Percentiles rank a stretch among this genome's conserved stretches.
Conservation (phyloP, 2,888 invertebrate species). For the Pseudoips prasinana region DNA sequence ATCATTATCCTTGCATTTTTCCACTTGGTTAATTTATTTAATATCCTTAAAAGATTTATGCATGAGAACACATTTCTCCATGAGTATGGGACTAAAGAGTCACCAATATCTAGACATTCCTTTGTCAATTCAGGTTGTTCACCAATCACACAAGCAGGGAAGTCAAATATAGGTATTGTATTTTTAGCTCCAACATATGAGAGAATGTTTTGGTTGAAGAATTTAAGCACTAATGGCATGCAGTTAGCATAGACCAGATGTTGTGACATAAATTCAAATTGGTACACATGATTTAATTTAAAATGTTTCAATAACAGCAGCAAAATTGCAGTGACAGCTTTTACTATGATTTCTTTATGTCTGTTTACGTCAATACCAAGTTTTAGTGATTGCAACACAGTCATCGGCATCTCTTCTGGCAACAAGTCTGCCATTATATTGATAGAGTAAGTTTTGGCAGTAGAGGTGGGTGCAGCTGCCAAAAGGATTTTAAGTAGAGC, state of each 20-base stretch:
- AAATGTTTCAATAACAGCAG: slow-evolving; percentile 97
- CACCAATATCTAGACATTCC: slow-evolving; percentile 93
- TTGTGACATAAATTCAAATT: slow-evolving; percentile 99
- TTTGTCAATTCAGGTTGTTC: slow-evolving; percentile 96
- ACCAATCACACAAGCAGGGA: slow-evolving; percentile 97
- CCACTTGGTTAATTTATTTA: slow-evolving; percentile 99
- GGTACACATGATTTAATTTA: slow-evolving; percentile 97
- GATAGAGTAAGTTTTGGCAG: slow-evolving; percentile 97
- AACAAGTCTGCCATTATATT: slow-evolving; percentile 99
- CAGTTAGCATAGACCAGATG: slow-evolving; percentile 99
- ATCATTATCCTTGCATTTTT: slow-evolving; percentile 99
- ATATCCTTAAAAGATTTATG: slow-evolving; percentile 96
- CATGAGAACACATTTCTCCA: slow-evolving; percentile 99
- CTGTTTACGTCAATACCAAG: slow-evolving; percentile 98
- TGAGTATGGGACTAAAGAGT: slow-evolving; percentile 90
- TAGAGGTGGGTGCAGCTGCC: slow-evolving; percentile 99
- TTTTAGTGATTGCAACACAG: slow-evolving; percentile 96
- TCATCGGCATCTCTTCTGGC: slow-evolving; percentile 98
- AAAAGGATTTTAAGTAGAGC: slow-evolving; percentile 97
- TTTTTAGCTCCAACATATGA: slow-evolving; percentile 97
- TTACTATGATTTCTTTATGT: slow-evolving; percentile 99
- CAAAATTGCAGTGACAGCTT: slow-evolving; percentile 95
- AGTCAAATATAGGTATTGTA: slow-evolving; percentile 95
- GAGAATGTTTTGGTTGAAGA: slow-evolving; percentile 98
- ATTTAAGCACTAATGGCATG: slow-evolving; percentile 98